phyloP scores from a whole-genome alignment of 2,888 invertebrate genomes.

The Amiota communis region DNA sequence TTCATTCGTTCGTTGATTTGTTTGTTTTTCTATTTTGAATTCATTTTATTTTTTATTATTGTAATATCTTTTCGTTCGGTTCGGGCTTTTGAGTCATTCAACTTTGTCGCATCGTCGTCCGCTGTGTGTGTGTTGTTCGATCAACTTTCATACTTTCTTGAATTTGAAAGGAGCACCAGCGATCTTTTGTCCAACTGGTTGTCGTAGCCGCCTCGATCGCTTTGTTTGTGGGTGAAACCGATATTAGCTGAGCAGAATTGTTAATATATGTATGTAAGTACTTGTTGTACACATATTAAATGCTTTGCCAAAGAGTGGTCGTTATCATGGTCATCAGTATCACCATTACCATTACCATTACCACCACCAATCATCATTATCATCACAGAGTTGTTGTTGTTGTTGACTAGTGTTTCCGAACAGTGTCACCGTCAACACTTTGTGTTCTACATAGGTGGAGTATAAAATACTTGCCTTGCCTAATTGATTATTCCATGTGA shows the following conservation, averaged over 20 bases:
- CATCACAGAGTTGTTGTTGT: background rate
- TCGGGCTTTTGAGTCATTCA: constrained; percentile 23
- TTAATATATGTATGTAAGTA: too few relatives aligned
- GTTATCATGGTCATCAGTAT: constrained; percentile 31
- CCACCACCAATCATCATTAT: background rate
- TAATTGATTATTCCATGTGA: constrained; percentile 21
- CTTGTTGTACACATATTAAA: too few relatives aligned
- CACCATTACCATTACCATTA: background rate
- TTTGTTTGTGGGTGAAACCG: constrained; percentile 64
- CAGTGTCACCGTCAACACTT: background rate
- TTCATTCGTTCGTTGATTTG: background rate
- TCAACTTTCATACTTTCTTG: constrained; percentile 28
- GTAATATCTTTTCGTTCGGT: background rate
- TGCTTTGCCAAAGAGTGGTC: constrained; percentile 44
- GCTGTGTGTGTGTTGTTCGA: constrained; percentile 5
- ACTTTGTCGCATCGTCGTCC: constrained; percentile 5
- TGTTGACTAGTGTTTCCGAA: constrained; percentile 20
- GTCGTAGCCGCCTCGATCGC: constrained; percentile 4
- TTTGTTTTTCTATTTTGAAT: background rate
- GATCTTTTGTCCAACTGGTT: background rate
- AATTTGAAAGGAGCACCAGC: constrained; percentile 27
- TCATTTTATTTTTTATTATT: background rate
- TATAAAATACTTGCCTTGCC: background rate
- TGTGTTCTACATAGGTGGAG: background rate
- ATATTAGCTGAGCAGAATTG: constrained; percentile 69